Conservation (phyloP, 2,888 invertebrate species). For the Erebia aethiops region DNA sequence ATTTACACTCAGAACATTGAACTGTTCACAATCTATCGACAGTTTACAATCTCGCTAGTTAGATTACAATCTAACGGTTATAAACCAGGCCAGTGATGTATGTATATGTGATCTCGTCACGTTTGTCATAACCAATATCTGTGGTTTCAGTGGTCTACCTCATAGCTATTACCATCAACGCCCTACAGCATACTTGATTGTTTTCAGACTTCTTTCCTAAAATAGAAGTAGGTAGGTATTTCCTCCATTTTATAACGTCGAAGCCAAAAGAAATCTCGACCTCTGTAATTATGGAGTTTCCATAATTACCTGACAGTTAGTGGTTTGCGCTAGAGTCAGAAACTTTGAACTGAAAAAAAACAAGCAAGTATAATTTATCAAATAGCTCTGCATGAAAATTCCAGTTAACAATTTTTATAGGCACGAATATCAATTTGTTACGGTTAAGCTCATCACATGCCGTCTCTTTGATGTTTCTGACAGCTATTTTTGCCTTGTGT, state of each 20-base stretch:
- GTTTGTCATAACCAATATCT: neutral
- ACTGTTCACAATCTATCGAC: no score
- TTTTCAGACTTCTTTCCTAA: neutral
- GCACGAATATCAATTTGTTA: constrained; percentile 50
- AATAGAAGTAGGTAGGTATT: constrained; percentile 7
- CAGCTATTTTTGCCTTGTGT: constrained; percentile 42
- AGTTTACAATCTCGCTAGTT: no score
- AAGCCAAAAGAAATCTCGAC: constrained; percentile 20
- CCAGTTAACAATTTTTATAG: constrained; percentile 38
- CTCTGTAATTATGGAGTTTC: constrained; percentile 16
- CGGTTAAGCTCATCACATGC: constrained; percentile 46
- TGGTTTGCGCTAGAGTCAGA: constrained; percentile 26
- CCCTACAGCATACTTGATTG: neutral
- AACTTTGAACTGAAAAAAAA: constrained; percentile 26
- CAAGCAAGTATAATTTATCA: constrained; percentile 37
- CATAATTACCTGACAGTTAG: constrained; percentile 25
- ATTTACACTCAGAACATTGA: no score
- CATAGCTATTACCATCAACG: neutral
- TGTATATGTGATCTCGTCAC: neutral
- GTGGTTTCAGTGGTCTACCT: neutral
- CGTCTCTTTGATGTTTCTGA: constrained; percentile 47
- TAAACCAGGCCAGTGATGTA: neutral
- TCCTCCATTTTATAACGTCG: constrained; percentile 13
- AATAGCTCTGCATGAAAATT: constrained; percentile 44
- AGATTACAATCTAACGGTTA: no score